A percentile compares a stretch with the other conserved stretches of the same genome.
Conservation (phyloP, 2,113 vertebrate species). For the Dicerorhinus sumatrensis region DNA sequence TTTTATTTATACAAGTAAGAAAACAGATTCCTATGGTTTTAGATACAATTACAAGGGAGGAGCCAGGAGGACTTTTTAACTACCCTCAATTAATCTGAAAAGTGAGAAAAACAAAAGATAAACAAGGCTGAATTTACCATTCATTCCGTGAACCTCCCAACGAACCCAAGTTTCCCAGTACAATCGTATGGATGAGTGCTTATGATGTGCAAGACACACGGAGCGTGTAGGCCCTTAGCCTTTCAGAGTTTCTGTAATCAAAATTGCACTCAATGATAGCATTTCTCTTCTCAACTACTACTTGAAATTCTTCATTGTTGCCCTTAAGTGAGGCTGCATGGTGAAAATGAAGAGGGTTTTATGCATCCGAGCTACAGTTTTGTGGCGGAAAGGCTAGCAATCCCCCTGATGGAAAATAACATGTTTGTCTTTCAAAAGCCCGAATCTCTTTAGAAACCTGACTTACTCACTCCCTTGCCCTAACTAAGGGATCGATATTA, state of each 20-base stretch:
- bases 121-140: background rate
- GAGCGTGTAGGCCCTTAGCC: background rate
- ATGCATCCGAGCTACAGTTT: background rate
- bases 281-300: background rate
- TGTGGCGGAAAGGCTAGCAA: background rate
- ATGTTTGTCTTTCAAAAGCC: background rate
- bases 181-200: background rate
- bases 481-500: background rate
- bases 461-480: background rate
- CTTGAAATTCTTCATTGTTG: background rate
- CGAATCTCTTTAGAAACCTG: background rate
- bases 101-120: background rate
- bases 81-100: background rate
- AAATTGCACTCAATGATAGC: background rate
- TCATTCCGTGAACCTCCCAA: background rate
- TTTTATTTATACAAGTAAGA: background rate
- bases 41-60: background rate
- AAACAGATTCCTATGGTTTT: background rate
- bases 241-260: background rate
- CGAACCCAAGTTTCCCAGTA: background rate
- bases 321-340: background rate
- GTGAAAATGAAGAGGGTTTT: background rate
- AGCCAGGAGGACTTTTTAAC: background rate
- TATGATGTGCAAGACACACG: rapidly evolving
- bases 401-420: background rate